Percentiles rank a stretch among this genome's conserved stretches.
Conservation (phyloP, 2,797 vertebrate species). For the Antennarius maculatus region DNA sequence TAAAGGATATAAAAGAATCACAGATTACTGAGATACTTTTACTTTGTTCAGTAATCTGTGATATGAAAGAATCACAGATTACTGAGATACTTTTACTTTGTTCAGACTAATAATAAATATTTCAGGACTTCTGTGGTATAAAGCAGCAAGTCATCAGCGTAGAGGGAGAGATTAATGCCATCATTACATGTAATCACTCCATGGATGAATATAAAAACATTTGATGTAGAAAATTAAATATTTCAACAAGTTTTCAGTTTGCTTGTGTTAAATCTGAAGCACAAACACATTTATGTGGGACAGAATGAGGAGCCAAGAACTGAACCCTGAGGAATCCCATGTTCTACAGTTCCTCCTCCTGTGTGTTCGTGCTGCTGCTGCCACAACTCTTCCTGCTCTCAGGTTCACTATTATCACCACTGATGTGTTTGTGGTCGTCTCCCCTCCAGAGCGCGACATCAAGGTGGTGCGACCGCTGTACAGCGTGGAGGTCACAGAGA, state of each 20-base stretch:
- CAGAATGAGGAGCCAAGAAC: background rate
- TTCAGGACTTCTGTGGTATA: background rate
- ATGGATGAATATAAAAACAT: no score
- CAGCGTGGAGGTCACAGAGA: constrained; percentile 95
- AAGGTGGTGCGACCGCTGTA: constrained; percentile 90
- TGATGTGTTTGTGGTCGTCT: background rate
- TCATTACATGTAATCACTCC: no score
- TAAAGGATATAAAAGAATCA: no score
- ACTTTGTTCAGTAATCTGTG: no score
- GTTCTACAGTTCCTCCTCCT: no score
- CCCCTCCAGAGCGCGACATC: constrained; percentile 89
- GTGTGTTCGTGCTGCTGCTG: background rate
- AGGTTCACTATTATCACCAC: background rate
- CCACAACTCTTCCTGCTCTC: background rate
- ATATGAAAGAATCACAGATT: no score
- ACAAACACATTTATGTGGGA: background rate
- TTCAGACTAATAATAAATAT: no score
- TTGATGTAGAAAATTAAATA: background rate
- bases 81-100: no score
- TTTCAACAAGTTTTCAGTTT: background rate
- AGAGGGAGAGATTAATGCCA: background rate
- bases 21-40: no score
- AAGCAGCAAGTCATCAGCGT: background rate
- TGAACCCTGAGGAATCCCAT: background rate
- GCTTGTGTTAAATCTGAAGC: background rate